Evolutionary conservation across 2,113 vertebrate genomes (phyloP).

Genomic region (Euleptes europaea): DNA sequence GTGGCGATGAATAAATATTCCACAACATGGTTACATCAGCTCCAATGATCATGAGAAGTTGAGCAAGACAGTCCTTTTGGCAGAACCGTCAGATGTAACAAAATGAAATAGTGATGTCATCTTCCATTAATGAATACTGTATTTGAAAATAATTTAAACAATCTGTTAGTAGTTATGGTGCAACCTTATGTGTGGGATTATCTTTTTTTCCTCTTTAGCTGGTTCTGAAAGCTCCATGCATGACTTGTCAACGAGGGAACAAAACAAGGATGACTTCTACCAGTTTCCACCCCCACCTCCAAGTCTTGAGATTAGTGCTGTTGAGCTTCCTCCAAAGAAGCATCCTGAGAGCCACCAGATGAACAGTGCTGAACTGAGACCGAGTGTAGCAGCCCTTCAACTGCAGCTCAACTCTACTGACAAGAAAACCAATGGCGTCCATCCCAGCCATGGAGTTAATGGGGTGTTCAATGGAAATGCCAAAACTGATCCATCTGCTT

Average conservation of each 20-base stretch:
- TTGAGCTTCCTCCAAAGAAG: conserved; percentile 84
- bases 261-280: conserved; percentile 77
- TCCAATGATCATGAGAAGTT: not conserved
- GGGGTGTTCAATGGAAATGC: conserved; percentile 74
- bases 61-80: conserved; percentile 2
- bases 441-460: conserved; percentile 67
- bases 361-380: conserved; percentile 79
- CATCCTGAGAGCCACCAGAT: conserved; percentile 74
- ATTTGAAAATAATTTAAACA: not conserved
- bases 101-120: not conserved
- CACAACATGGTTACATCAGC: not conserved
- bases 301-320: conserved; percentile 81
- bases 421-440: conserved; percentile 69
- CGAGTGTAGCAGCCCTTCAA: conserved; percentile 72
- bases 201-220: conserved; percentile 61
- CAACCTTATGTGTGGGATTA: not conserved
- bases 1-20: conserved; percentile 9
- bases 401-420: conserved; percentile 65
- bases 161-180: not conserved
- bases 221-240: conserved; percentile 78
- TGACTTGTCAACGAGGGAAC: conserved; percentile 72
- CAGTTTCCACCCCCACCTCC: conserved; percentile 82
- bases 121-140: conserved; percentile 4
- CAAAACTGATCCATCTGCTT: conserved; percentile 57
- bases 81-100: not conserved